Evolutionary conservation across 2,797 vertebrate genomes (phyloP).

Genomic region (Cossypha heuglini): DNA sequence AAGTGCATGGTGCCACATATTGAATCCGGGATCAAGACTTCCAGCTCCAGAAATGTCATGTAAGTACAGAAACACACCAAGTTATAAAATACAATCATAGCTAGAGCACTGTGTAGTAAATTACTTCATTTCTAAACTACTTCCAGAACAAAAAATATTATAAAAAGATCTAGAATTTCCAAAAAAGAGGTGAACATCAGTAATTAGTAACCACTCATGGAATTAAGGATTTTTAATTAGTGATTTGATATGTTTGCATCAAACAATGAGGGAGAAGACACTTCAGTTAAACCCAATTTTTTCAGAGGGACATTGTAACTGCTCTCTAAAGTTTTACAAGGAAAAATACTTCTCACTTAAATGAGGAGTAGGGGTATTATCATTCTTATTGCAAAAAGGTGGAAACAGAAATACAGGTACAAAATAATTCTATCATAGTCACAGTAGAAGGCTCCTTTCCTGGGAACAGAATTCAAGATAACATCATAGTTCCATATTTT

Average conservation of each 20-base stretch:
- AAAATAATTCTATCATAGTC: background rate
- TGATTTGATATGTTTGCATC: background rate
- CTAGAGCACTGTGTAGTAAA: background rate
- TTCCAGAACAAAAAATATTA: background rate
- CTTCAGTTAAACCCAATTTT: background rate
- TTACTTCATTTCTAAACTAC: background rate
- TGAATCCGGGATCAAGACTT: conserved; percentile 69
- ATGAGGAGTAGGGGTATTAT: background rate
- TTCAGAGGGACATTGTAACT: background rate
- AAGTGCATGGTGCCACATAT: conserved; percentile 73
- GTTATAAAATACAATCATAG: background rate
- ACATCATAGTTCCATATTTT: background rate
- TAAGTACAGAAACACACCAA: conserved; percentile 52
- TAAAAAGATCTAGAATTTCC: background rate
- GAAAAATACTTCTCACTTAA: background rate
- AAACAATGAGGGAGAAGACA: background rate
- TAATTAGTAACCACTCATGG: background rate
- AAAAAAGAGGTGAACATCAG: background rate
- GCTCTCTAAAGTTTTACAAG: background rate
- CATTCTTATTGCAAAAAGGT: background rate
- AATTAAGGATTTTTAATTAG: background rate
- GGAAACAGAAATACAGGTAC: background rate
- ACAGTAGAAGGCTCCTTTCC: background rate
- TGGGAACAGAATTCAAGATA: background rate
- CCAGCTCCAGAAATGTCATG: conserved; percentile 56